Conservation (phyloP, 23 tunicate species). For the Halocynthia aurantium region DNA sequence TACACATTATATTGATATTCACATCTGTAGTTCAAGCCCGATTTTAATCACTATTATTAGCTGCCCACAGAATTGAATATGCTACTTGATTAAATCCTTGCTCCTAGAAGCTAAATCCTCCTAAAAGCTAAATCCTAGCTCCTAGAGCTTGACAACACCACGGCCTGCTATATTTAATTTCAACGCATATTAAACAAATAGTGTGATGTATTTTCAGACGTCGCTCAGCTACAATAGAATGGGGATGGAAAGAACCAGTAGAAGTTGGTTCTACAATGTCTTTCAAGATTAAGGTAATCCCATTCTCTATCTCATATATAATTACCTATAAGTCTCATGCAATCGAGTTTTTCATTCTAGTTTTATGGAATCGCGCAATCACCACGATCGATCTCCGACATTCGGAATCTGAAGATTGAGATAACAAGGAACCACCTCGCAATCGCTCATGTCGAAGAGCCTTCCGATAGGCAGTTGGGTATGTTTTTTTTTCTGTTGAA, state of each 20-base stretch:
- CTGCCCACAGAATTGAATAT: too few species aligned
- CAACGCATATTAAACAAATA: too few species aligned
- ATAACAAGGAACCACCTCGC: slow-evolving; percentile 14
- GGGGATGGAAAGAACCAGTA: slow-evolving; percentile 50
- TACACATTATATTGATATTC: too few species aligned
- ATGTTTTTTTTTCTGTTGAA: background rate
- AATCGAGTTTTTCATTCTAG: slow-evolving; percentile 7
- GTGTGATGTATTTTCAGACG: background rate
- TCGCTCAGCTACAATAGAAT: slow-evolving; percentile 17
- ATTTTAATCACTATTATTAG: too few species aligned
- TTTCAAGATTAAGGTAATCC: slow-evolving; percentile 23
- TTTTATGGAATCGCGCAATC: slow-evolving; percentile 28
- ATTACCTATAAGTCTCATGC: background rate
- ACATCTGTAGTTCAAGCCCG: too few species aligned
- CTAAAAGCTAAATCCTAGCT: background rate
- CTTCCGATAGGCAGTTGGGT: background rate
- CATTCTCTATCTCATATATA: background rate
- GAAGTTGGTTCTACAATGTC: slow-evolving; percentile 54
- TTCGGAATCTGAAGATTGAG: slow-evolving; percentile 26
- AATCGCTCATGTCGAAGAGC: slow-evolving; percentile 35
- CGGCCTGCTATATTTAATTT: too few species aligned
- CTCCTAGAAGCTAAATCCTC: background rate
- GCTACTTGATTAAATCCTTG: too few species aligned
- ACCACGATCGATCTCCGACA: slow-evolving; percentile 26
- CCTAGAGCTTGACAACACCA: background rate